Percentiles rank a stretch among this genome's conserved stretches.
Conservation (phyloP, 1,140 invertebrate species). For the Musca vetustissima region DNA sequence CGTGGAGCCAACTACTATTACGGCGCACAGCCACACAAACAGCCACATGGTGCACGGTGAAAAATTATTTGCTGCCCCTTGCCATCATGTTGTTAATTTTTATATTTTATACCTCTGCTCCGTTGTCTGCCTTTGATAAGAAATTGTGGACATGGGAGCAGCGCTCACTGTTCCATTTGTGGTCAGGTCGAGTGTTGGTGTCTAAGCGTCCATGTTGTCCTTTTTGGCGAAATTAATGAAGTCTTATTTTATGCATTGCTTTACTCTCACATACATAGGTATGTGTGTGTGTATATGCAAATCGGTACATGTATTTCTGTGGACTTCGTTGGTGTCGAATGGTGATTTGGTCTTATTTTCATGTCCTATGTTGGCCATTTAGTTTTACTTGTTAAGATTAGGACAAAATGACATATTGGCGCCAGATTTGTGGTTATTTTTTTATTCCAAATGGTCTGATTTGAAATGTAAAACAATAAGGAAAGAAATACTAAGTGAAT, state of each 20-base stretch:
- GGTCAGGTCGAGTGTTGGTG: not conserved
- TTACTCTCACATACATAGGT: not conserved
- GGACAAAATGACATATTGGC: slow-evolving; percentile 13
- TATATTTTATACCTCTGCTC: slow-evolving; percentile 11
- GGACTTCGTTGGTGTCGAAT: too few relatives aligned
- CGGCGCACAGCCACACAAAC: too few relatives aligned
- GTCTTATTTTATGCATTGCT: slow-evolving; percentile 21
- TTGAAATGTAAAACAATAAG: too few relatives aligned
- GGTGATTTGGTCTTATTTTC: not conserved
- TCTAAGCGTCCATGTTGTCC: not conserved
- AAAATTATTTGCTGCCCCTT: slow-evolving; percentile 17
- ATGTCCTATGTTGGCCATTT: slow-evolving; percentile 5
- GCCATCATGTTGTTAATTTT: slow-evolving; percentile 23
- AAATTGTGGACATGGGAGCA: too few relatives aligned
- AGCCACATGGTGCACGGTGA: not conserved
- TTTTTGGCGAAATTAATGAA: slow-evolving; percentile 18
- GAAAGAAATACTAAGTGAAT: too few relatives aligned
- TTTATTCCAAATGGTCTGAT: not conserved
- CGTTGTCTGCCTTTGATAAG: not conserved
- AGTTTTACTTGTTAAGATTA: slow-evolving; percentile 21
- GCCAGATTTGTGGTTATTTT: slow-evolving; percentile 8
- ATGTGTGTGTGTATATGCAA: too few relatives aligned
- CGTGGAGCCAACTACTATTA: not conserved
- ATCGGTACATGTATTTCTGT: too few relatives aligned
- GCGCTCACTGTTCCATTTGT: not conserved